Percentiles rank a stretch among this genome's conserved stretches.
Evolutionary conservation across 1,140 invertebrate species (phyloP).

Genomic region (Drosophila nikananu): DNA sequence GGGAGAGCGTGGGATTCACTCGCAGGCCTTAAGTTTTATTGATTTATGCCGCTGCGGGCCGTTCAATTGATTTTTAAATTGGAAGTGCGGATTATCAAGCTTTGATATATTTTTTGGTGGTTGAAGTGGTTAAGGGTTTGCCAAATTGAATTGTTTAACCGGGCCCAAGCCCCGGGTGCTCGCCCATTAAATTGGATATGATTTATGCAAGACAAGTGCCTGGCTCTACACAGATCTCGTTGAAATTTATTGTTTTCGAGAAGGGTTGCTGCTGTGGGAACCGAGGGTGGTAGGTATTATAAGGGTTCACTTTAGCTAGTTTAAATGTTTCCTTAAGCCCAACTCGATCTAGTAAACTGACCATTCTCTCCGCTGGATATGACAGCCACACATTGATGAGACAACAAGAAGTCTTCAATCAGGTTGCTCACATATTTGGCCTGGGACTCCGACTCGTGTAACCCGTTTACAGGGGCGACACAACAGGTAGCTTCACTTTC

Average conservation of each 20-base stretch:
- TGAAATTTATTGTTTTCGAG: constrained; percentile 40
- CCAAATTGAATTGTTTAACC: constrained; percentile 63
- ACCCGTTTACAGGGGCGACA: constrained; percentile 51
- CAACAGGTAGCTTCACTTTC: constrained; percentile 67
- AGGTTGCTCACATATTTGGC: constrained; percentile 11
- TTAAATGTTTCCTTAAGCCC: not conserved
- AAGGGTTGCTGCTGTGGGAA: constrained; percentile 31
- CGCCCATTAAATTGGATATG: constrained; percentile 58
- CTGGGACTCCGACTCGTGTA: constrained; percentile 31
- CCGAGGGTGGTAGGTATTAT: constrained; percentile 30
- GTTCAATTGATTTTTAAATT: constrained; percentile 69
- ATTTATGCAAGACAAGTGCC: constrained; percentile 74
- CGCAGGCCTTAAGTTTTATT: constrained; percentile 56
- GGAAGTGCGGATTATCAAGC: constrained; percentile 44
- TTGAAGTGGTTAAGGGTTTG: constrained; percentile 37
- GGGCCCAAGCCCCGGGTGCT: constrained; percentile 8
- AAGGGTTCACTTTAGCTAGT: constrained; percentile 5
- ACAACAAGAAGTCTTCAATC: constrained; percentile 42
- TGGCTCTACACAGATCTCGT: constrained; percentile 31
- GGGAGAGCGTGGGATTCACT: constrained; percentile 61
- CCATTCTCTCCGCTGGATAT: constrained; percentile 33
- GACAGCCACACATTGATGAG: constrained; percentile 38
- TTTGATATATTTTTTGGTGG: constrained; percentile 41
- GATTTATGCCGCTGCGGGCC: constrained; percentile 71
- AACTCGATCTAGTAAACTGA: constrained; percentile 21